Evolutionary conservation across 2,797 vertebrate genomes (phyloP), one percentile per base, ranked within the genome.

Genomic region (Malurus splendens): DNA sequence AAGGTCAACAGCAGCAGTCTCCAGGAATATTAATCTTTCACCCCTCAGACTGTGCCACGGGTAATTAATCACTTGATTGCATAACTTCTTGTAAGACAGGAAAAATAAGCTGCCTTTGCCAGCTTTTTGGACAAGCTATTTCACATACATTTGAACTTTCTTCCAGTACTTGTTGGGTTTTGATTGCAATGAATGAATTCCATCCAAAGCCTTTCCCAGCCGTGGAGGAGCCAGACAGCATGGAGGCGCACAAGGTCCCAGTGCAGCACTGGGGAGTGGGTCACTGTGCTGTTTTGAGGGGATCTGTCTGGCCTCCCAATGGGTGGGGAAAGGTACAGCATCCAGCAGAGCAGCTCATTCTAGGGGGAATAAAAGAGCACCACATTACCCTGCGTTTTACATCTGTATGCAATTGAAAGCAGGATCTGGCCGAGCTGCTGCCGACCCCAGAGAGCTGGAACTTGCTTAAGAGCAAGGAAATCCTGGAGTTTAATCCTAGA

Each of bases 51-150:
- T 24, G 48, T 95, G 94, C 94, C 93, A 95, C 0, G 92, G 93
- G 91, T 95, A 95, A 95, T 95, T 95, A 95, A 95, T 95, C 93
- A 95, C 90, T 92, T 90, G 92, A 93, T 95, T 95, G 95, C 94
- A 93, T 95, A 94, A 95, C 93, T 95, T 95, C 95, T 95, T 95
- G 95, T 95, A 95, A 95, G 90, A 86, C 95, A 95, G 95, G 95
- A 95, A 95, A 95, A 95, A 95, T 95, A 94, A 93, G 91, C 92
- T 90, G 89, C 78, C 68, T 93, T 87, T 95, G 95, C 95, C 95
- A 95, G 92, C 68, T 93, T 93, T 95, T 93, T 62, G 71, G 78
- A 93, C 93, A 95, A 95, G 75, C 87, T 95, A 92, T 95, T 95
- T 95, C 93, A 71, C 93, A 93, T 95, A 91, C 75, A 94, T 95